These are phyloP conservation scores for Ctenopoma multispine DNA, from an alignment of 2,797 vertebrate species.

Conservation along the genomic window DNA sequence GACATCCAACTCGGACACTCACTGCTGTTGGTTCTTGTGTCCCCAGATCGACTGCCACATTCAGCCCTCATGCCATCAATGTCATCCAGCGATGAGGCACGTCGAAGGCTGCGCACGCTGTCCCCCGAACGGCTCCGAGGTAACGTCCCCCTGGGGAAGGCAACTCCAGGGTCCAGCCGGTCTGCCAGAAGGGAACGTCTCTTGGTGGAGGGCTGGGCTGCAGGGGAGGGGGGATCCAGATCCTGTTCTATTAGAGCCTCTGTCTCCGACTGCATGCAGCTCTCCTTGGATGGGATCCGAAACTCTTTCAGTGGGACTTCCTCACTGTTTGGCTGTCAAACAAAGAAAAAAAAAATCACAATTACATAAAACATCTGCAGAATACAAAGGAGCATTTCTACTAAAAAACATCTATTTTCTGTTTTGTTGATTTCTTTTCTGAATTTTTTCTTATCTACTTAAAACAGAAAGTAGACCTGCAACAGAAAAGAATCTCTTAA, in stretches of 20 bases:
- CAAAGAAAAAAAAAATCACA: constrained; percentile 17
- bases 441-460: background rate
- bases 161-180: constrained; percentile 74
- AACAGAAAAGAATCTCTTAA: constrained; percentile 17
- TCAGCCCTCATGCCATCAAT: constrained; percentile 87
- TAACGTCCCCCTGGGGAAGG: constrained; percentile 71
- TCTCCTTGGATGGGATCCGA: constrained; percentile 88
- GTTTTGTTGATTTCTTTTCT: background rate
- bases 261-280: constrained; percentile 90
- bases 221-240: constrained; percentile 68
- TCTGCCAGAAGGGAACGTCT: constrained; percentile 78
- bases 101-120: constrained; percentile 87
- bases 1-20: constrained; percentile 42
- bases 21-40: constrained; percentile 71
- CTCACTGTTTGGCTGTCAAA: constrained; percentile 83
- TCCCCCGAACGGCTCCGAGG: constrained; percentile 82
- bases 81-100: constrained; percentile 90
- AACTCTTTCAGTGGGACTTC: constrained; percentile 89
- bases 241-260: constrained; percentile 91
- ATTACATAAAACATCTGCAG: background rate
- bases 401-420: background rate
- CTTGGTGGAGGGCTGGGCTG: constrained; percentile 73
- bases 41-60: constrained; percentile 68
- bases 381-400: background rate
- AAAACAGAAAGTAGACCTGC: background rate